Conservation (phyloP, 2,113 vertebrate species). For the Hypomesus transpacificus region DNA sequence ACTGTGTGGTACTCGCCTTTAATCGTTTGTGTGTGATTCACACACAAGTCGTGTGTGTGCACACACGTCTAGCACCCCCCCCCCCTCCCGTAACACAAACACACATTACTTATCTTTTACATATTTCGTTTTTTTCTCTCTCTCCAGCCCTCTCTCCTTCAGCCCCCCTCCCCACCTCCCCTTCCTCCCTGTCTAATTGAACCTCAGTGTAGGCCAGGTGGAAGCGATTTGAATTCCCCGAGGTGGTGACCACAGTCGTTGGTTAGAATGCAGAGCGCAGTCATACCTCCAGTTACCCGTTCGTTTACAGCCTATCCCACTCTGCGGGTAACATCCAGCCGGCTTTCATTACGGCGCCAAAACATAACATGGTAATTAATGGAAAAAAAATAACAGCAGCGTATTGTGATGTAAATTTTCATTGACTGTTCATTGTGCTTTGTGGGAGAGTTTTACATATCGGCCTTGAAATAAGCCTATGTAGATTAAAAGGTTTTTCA, state of each 20-base stretch:
- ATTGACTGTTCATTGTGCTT: no score
- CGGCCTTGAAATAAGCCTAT: not conserved
- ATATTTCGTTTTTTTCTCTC: not conserved
- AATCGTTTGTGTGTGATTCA: no score
- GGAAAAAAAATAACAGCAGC: constrained; percentile 38
- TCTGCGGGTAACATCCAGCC: constrained; percentile 31
- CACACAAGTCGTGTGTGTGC: no score
- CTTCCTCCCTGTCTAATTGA: constrained; percentile 46
- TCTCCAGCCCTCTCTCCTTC: not conserved
- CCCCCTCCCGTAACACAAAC: constrained; percentile 1
- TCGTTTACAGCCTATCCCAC: constrained; percentile 55
- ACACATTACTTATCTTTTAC: not conserved
- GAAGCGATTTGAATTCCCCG: constrained; percentile 64
- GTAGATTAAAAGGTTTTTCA: constrained; percentile 28
- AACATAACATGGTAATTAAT: constrained; percentile 44
- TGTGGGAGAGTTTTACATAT: no score
- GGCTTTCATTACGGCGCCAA: constrained; percentile 43
- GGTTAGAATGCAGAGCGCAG: constrained; percentile 36
- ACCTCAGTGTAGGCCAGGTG: constrained; percentile 58
- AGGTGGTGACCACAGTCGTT: constrained; percentile 48
- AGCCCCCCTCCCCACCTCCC: not conserved
- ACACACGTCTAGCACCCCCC: no score
- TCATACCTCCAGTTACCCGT: constrained; percentile 56
- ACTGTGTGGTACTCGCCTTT: not conserved
- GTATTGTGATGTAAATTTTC: not conserved